Conservation (phyloP, 1,140 invertebrate genomes). For the Probaryconus sp. region DNA sequence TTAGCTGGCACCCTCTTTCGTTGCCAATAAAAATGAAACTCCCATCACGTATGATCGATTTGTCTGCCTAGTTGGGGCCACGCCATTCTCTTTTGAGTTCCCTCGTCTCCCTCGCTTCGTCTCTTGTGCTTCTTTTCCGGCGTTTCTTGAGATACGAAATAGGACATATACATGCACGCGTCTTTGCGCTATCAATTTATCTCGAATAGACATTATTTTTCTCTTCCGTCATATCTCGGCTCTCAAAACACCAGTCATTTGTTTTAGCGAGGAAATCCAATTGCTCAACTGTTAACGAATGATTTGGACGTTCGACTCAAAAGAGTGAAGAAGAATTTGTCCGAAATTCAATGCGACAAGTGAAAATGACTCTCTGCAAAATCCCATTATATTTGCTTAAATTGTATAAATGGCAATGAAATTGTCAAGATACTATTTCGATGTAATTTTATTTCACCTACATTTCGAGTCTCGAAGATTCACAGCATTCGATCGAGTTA, state of each 20-base stretch:
- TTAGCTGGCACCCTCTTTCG: constrained; percentile 60
- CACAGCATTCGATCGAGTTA: constrained; percentile 60
- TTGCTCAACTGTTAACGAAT: too few relatives aligned
- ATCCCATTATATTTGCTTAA: constrained; percentile 7
- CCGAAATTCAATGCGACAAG: too few relatives aligned
- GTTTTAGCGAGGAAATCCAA: too few relatives aligned
- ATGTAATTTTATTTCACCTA: constrained; percentile 69
- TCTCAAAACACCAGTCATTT: too few relatives aligned
- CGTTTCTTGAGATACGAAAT: constrained; percentile 59
- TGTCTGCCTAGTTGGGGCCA: constrained; percentile 62
- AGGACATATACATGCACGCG: constrained; percentile 33
- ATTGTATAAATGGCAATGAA: constrained; percentile 31
- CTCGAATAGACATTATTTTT: constrained; percentile 41
- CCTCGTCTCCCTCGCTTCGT: constrained; percentile 30
- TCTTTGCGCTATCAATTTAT: constrained; percentile 71
- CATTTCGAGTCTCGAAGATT: constrained; percentile 60
- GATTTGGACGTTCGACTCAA: too few relatives aligned
- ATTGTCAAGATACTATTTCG: constrained; percentile 33
- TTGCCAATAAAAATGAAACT: constrained; percentile 74
- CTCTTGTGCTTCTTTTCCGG: constrained; percentile 12
- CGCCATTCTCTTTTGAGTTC: constrained; percentile 54
- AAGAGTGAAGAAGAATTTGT: too few relatives aligned
- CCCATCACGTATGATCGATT: constrained; percentile 75
- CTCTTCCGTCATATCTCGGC: constrained; percentile 16
- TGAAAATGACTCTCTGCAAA: background rate